A percentile compares a stretch with the other conserved stretches of the same genome.
These are phyloP conservation scores for Colletes gigas DNA, from an alignment of 1,140 invertebrate genomes.

Conservation along the genomic window DNA sequence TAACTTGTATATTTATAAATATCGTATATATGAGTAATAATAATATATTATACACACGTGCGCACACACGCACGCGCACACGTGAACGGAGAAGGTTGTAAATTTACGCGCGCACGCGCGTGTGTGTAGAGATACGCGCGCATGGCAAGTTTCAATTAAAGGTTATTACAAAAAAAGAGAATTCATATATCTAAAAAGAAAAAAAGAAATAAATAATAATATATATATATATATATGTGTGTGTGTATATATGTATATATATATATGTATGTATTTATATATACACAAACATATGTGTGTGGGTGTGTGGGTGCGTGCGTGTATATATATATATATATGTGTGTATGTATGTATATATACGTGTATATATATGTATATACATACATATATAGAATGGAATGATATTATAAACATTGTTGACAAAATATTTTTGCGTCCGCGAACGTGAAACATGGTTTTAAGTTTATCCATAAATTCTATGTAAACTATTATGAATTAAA, in stretches of 20 bases:
- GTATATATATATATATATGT: slow-evolving; percentile 39
- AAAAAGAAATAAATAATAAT: slow-evolving; percentile 51
- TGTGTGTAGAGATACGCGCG: too few species aligned
- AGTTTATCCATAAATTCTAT: slow-evolving; percentile 74
- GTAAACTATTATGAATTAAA: slow-evolving; percentile 67
- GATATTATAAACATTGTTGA: slow-evolving; percentile 76
- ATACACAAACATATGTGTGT: slow-evolving; percentile 49
- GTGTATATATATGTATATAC: slow-evolving; percentile 51
- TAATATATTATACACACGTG: slow-evolving; percentile 68
- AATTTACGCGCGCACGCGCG: too few species aligned
- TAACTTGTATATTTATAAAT: slow-evolving; percentile 81
- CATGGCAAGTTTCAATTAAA: slow-evolving; percentile 54
- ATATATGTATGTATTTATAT: slow-evolving; percentile 60
- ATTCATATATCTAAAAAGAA: slow-evolving; percentile 68
- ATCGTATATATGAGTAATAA: slow-evolving; percentile 72
- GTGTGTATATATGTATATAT: slow-evolving; percentile 45
- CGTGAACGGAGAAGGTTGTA: too few species aligned
- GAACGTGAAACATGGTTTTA: slow-evolving; percentile 64
- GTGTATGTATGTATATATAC: slow-evolving; percentile 44
- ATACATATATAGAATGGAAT: slow-evolving; percentile 54
- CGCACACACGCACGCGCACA: slow-evolving; percentile 29
- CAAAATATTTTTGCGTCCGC: slow-evolving; percentile 78
- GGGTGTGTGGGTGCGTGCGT: slow-evolving; percentile 47
- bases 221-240: not conserved
- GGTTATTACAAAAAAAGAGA: slow-evolving; percentile 72